phyloP scores from a whole-genome alignment of 2,888 invertebrate genomes.

The Galerucella calmariensis region DNA sequence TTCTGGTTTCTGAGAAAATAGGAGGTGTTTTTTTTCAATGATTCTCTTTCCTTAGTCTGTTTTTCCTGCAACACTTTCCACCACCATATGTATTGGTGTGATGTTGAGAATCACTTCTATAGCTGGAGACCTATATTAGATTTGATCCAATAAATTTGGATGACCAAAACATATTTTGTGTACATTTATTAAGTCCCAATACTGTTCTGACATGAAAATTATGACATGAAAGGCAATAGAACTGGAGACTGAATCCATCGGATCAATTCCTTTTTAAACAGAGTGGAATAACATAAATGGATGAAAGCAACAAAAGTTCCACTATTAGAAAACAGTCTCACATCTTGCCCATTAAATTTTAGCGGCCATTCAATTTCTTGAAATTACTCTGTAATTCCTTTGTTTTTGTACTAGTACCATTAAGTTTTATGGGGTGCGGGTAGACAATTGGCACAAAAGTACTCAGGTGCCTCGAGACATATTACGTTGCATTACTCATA shows the following conservation, averaged over 20 bases:
- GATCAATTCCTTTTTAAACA: not conserved
- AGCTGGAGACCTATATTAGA: no score
- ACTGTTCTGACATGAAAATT: no score
- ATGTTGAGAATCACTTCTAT: no score
- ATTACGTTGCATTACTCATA: constrained; percentile 23
- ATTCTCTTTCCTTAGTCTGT: no score
- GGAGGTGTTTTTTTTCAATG: no score
- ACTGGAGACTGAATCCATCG: not conserved
- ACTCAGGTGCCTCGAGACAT: constrained; percentile 27
- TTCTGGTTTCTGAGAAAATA: no score
- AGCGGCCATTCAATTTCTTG: constrained; percentile 14
- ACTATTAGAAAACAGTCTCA: constrained; percentile 5
- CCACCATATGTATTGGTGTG: no score
- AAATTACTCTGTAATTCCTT: constrained; percentile 25
- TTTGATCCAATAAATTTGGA: no score
- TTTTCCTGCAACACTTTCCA: no score
- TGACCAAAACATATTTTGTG: no score
- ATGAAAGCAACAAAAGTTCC: not conserved
- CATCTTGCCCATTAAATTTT: constrained; percentile 15
- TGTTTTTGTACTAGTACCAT: constrained; percentile 30
- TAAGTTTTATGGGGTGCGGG: constrained; percentile 33
- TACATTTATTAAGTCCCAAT: no score
- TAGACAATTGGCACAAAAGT: constrained; percentile 25
- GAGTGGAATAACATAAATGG: not conserved
- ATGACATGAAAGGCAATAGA: no score